Evolutionary conservation across 2,888 invertebrate species (phyloP).

Genomic region (Nymphalis urticae): DNA sequence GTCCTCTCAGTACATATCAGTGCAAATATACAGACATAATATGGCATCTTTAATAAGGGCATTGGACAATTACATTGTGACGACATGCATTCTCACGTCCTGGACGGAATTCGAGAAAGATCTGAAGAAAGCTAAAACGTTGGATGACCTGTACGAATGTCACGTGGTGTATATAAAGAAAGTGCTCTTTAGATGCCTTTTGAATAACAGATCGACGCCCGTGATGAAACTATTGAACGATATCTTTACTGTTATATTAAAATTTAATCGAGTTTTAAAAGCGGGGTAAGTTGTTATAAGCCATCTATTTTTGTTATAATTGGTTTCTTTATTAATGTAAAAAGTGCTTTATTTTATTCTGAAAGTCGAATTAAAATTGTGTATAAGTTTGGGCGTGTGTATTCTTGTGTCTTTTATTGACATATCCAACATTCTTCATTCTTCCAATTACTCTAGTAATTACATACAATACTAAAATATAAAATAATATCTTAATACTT

Average conservation of each 20-base stretch:
- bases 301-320: background rate
- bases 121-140: conserved; percentile 82
- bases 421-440: too few species aligned
- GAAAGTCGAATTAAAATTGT: too few species aligned
- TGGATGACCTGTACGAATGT: conserved; percentile 87
- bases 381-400: too few species aligned
- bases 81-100: conserved; percentile 87
- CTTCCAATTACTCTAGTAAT: too few species aligned
- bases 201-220: conserved; percentile 86
- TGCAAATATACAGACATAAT: conserved; percentile 87
- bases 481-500: too few species aligned
- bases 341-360: too few species aligned
- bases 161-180: conserved; percentile 89
- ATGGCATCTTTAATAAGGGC: conserved; percentile 89
- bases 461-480: too few species aligned
- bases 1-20: conserved; percentile 85
- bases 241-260: conserved; percentile 87
- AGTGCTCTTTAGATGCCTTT: conserved; percentile 86
- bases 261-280: conserved; percentile 84
- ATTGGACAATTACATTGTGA: conserved; percentile 88
- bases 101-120: conserved; percentile 88
- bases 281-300: conserved; percentile 62
- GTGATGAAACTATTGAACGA: conserved; percentile 86
- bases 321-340: conserved; percentile 4
- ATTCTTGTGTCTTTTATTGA: too few species aligned